Conservation (phyloP, 2,113 vertebrate species). For the Callochromis pleurospilus region DNA sequence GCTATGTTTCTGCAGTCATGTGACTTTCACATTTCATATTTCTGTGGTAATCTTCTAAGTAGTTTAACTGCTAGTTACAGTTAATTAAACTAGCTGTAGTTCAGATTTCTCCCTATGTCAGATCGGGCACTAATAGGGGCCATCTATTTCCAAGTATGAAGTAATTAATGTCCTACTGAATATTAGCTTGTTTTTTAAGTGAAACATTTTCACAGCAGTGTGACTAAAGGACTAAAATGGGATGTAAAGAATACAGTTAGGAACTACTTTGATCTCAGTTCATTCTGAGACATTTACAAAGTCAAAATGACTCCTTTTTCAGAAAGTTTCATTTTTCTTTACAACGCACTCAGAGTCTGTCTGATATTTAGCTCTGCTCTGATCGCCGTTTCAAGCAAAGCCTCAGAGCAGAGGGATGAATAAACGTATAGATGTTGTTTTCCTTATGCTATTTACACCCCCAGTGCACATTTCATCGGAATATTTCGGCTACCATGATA, state of each 20-base stretch:
- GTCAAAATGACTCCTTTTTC: neutral
- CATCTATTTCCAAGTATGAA: neutral
- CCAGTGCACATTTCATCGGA: neutral
- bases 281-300: neutral
- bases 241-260: neutral
- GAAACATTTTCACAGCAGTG: neutral
- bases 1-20: neutral
- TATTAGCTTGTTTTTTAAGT: neutral
- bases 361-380: neutral
- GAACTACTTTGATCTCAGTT: neutral
- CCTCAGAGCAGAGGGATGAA: neutral
- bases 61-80: neutral
- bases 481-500: neutral
- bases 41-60: neutral
- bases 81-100: neutral
- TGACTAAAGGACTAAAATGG: neutral
- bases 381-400: neutral
- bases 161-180: neutral
- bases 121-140: neutral
- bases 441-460: neutral
- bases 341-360: neutral
- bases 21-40: neutral
- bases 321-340: neutral
- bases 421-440: neutral
- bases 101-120: neutral